These are phyloP conservation scores for Epinephelus fuscoguttatus DNA, from an alignment of 2,113 vertebrate genomes.

Conservation along the genomic window DNA sequence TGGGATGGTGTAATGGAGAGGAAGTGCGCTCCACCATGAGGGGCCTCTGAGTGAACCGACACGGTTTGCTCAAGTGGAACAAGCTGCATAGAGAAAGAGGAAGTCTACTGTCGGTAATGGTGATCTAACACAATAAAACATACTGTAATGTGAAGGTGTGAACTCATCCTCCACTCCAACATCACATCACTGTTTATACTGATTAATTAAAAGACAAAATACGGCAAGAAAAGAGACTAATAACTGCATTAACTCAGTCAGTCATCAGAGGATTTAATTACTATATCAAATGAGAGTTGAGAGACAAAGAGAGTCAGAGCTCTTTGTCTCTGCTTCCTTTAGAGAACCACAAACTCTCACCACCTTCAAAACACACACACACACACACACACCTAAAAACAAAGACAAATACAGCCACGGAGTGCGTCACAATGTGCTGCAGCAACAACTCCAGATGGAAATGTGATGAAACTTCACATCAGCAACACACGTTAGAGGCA, in stretches of 20 bases:
- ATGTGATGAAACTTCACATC: conserved; percentile 19
- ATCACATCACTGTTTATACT: neutral
- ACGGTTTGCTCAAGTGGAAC: neutral
- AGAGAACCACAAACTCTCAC: conserved; percentile 43
- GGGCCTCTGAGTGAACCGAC: neutral
- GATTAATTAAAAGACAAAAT: neutral
- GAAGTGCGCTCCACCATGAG: conserved; percentile 4
- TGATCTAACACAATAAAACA: neutral
- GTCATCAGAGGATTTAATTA: neutral
- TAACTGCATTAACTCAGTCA: neutral
- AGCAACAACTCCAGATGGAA: conserved; percentile 20
- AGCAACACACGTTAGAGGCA: neutral
- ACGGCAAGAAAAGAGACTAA: neutral
- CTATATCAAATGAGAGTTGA: neutral
- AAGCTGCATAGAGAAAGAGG: neutral
- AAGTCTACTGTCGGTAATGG: neutral
- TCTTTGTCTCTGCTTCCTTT: conserved; percentile 35
- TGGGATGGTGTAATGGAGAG: conserved; percentile 37
- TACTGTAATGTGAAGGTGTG: neutral
- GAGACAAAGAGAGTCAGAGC: conserved; percentile 11
- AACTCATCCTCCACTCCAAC: neutral
- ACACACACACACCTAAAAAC: conserved; percentile 6
- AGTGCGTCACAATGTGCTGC: neutral
- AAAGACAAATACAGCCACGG: conserved; percentile 9
- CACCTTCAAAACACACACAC: neutral